These are phyloP conservation scores for Byasa hedistus DNA, from an alignment of 2,888 invertebrate genomes.

Conservation along the genomic window DNA sequence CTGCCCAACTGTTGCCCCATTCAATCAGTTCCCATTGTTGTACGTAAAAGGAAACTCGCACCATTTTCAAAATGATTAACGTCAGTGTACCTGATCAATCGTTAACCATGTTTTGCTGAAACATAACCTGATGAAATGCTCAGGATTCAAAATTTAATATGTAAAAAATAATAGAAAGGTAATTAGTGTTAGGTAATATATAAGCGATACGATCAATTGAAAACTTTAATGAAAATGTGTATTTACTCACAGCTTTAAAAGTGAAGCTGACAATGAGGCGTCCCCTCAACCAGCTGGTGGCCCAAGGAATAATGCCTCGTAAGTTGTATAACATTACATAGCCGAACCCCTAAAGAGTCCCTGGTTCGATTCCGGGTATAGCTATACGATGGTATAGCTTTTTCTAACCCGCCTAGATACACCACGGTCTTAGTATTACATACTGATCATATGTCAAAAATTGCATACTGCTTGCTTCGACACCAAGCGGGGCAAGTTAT, in stretches of 20 bases:
- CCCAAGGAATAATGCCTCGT: slow-evolving; percentile 99
- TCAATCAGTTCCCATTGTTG: slow-evolving; percentile 60
- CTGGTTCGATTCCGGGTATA: neutral
- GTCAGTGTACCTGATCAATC: slow-evolving; percentile 4
- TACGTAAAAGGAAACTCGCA: slow-evolving; percentile 53
- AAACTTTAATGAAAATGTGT: slow-evolving; percentile 22
- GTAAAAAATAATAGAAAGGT: too few relatives aligned
- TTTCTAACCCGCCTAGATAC: too few relatives aligned
- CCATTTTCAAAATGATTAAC: slow-evolving; percentile 26
- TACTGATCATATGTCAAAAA: too few relatives aligned
- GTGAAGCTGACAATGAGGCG: slow-evolving; percentile 97
- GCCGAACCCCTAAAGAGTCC: neutral
- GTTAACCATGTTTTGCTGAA: neutral
- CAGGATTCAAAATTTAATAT: too few relatives aligned
- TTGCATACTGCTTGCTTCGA: too few relatives aligned
- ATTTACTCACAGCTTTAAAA: slow-evolving; percentile 91
- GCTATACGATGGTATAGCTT: too few relatives aligned
- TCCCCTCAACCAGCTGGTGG: slow-evolving; percentile 96
- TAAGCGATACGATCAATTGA: too few relatives aligned
- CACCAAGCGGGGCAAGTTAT: too few relatives aligned
- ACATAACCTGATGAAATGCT: neutral
- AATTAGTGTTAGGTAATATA: too few relatives aligned
- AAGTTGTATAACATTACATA: slow-evolving; percentile 77
- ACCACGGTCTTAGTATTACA: too few relatives aligned
- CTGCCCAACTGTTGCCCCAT: slow-evolving; percentile 49